Evolutionary conservation across 2,888 invertebrate genomes (phyloP).

Genomic region (Harpalus rubripes): DNA sequence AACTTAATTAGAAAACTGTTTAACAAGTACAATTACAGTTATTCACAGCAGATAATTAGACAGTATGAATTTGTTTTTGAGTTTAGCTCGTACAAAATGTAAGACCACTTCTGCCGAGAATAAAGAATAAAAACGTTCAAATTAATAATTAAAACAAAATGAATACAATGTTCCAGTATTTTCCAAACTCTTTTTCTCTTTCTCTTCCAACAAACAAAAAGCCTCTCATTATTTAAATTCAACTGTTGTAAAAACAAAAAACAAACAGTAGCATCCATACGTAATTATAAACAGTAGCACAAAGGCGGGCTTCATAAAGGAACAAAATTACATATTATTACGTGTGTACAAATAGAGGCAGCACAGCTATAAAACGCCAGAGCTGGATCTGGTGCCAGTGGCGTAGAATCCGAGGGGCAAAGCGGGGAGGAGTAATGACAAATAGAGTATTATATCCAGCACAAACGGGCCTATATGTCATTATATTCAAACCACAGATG

Average conservation of each 20-base stretch:
- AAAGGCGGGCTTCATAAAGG: constrained; percentile 64
- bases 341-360: constrained; percentile 55
- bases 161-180: background rate
- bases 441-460: constrained; percentile 66
- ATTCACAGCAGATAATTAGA: too few species aligned
- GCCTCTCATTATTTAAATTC: constrained; percentile 60
- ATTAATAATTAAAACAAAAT: constrained; percentile 8
- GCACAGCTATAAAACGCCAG: constrained; percentile 39
- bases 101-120: background rate
- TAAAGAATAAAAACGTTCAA: background rate
- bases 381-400: constrained; percentile 6
- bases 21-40: too few species aligned
- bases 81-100: too few species aligned
- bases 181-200: background rate
- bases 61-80: too few species aligned
- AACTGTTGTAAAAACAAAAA: constrained; percentile 60
- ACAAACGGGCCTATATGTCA: constrained; percentile 64
- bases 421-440: constrained; percentile 58
- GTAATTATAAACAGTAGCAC: constrained; percentile 65
- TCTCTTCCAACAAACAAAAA: constrained; percentile 39
- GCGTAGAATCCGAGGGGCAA: constrained; percentile 29
- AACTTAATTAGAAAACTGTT: too few species aligned
- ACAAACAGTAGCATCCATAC: constrained; percentile 53
- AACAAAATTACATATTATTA: constrained; percentile 67
- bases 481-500: constrained; percentile 63